Evolutionary conservation across 2,888 invertebrate genomes (phyloP).

Genomic region (Quadroppia sp.): DNA sequence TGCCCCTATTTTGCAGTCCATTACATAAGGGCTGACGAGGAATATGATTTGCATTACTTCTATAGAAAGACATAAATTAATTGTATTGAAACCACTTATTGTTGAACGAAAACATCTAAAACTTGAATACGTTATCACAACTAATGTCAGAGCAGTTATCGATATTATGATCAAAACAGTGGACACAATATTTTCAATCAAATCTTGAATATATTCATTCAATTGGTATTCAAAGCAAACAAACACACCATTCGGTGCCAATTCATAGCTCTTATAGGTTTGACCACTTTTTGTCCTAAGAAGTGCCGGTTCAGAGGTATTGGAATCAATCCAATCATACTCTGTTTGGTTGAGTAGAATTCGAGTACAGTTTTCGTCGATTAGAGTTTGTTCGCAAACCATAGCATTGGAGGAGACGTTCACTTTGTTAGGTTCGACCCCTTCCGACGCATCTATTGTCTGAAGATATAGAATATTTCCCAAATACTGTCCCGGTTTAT

Average conservation of each 20-base stretch:
- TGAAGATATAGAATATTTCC: slow-evolving; percentile 47
- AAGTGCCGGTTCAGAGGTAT: neutral
- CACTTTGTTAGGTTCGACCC: neutral
- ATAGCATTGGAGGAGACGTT: slow-evolving; percentile 38
- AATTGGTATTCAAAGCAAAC: slow-evolving; percentile 43
- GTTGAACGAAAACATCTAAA: slow-evolving; percentile 51
- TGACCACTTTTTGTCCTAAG: neutral
- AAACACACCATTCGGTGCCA: slow-evolving; percentile 43
- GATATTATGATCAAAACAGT: slow-evolving; percentile 48
- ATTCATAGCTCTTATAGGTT: slow-evolving; percentile 42
- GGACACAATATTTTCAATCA: slow-evolving; percentile 39
- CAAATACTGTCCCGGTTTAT: slow-evolving; percentile 48
- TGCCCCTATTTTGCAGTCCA: slow-evolving; percentile 50
- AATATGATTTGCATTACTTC: slow-evolving; percentile 52
- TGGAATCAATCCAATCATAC: slow-evolving; percentile 19
- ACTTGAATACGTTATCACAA: slow-evolving; percentile 51
- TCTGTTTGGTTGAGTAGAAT: slow-evolving; percentile 32
- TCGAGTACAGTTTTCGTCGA: slow-evolving; percentile 36
- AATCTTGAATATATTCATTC: neutral
- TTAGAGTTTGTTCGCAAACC: slow-evolving; percentile 39
- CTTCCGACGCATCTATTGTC: neutral
- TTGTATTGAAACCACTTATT: slow-evolving; percentile 53
- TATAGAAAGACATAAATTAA: slow-evolving; percentile 52
- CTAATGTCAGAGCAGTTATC: slow-evolving; percentile 50
- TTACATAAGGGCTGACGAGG: slow-evolving; percentile 49